A percentile compares a stretch with the other conserved stretches of the same genome.
Conservation (phyloP, 2,888 invertebrate genomes). For the Apamea monoglypha region DNA sequence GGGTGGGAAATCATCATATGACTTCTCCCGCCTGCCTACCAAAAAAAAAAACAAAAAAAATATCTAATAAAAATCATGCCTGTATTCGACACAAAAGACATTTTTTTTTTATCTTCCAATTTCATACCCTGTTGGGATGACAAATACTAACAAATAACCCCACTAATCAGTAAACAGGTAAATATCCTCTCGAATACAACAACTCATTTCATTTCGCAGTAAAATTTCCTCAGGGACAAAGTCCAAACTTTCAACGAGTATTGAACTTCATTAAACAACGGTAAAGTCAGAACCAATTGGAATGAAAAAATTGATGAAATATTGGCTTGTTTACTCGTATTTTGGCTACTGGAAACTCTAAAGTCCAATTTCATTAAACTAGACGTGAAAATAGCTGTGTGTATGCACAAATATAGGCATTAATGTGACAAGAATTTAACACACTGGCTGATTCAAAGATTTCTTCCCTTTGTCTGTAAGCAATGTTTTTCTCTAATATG, state of each 20-base stretch:
- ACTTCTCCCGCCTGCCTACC: too few species aligned
- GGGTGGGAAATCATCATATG: too few species aligned
- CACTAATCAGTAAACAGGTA: not conserved
- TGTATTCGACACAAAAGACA: not conserved
- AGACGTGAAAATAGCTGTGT: not conserved
- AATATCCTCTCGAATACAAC: not conserved
- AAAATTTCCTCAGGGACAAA: constrained; percentile 8
- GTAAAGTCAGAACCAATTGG: constrained; percentile 15
- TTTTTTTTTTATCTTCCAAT: not conserved
- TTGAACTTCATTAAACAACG: constrained; percentile 23
- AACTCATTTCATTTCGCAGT: not conserved
- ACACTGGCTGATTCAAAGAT: not conserved
- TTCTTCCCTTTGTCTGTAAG: not conserved
- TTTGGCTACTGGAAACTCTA: not conserved
- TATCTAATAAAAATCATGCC: too few species aligned
- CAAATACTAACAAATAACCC: not conserved
- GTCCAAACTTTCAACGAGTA: constrained; percentile 28
- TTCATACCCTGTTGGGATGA: not conserved
- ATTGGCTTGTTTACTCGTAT: constrained; percentile 23
- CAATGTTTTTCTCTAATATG: not conserved
- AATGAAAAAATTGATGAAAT: constrained; percentile 22
- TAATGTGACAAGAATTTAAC: not conserved
- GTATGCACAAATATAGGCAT: not conserved
- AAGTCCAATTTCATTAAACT: constrained; percentile 12
- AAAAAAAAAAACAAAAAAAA: too few species aligned